phyloP scores from a whole-genome alignment of 2,888 invertebrate species.

The Sepioteuthis lessoniana region DNA sequence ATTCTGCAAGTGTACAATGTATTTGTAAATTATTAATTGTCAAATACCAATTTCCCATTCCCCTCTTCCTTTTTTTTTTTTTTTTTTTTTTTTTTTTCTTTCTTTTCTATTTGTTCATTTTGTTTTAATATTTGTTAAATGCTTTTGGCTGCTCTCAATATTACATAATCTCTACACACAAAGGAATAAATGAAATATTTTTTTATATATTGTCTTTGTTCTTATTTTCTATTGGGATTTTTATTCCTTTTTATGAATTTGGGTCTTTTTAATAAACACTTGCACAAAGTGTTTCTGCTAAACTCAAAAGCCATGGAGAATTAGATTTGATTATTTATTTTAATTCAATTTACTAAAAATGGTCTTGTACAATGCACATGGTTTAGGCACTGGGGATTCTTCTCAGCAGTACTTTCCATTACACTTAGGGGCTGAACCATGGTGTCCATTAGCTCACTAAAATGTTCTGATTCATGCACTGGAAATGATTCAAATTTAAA shows the following conservation, averaged over 20 bases:
- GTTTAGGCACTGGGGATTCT: no score
- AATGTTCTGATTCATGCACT: no score
- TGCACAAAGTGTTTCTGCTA: no score
- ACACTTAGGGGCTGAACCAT: no score
- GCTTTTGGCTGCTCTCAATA: no score
- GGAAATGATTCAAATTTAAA: no score
- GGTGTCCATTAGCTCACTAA: no score
- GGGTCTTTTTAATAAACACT: neutral
- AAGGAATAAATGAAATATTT: constrained; percentile 8
- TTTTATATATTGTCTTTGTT: constrained; percentile 23
- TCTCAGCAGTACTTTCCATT: no score
- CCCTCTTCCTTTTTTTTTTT: neutral
- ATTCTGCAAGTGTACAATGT: neutral
- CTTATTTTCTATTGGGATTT: neutral
- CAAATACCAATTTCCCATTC: neutral
- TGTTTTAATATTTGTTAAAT: neutral
- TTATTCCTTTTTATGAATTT: neutral
- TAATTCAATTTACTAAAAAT: no score
- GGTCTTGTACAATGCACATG: no score
- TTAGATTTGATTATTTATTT: no score
- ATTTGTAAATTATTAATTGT: neutral
- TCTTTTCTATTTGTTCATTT: neutral
- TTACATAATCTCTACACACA: neutral
- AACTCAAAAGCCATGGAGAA: no score
- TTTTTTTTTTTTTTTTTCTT: neutral